Percentiles rank a stretch among this genome's conserved stretches.
Evolutionary conservation across 2,888 invertebrate species (phyloP).

Genomic region (Callimorpha dominula): DNA sequence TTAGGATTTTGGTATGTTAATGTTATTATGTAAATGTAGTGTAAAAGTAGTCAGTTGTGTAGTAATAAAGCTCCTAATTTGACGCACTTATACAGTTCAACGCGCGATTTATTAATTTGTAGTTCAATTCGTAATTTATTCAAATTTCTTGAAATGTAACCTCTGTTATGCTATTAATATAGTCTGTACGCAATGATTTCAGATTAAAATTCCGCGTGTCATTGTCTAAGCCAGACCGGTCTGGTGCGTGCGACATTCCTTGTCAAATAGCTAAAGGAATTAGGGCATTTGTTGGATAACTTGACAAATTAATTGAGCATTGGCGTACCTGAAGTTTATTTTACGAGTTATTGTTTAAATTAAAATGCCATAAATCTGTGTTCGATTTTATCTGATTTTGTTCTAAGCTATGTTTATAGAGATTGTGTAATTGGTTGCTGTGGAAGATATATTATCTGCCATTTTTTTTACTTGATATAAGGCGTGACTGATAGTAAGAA

Average conservation of each 20-base stretch:
- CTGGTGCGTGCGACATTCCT: conserved; percentile 57
- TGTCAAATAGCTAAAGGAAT: conserved; percentile 50
- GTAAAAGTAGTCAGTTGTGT: too few relatives aligned
- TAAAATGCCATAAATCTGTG: conserved; percentile 37
- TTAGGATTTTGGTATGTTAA: too few relatives aligned
- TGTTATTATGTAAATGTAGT: too few relatives aligned
- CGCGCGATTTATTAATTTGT: neutral
- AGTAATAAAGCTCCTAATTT: too few relatives aligned
- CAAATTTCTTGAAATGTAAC: neutral
- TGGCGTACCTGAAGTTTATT: conserved; percentile 27
- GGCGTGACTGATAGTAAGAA: neutral
- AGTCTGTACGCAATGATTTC: conserved; percentile 21
- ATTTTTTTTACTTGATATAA: neutral
- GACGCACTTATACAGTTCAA: neutral
- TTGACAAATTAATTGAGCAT: conserved; percentile 62
- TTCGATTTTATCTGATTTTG: conserved; percentile 35
- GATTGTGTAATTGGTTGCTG: neutral
- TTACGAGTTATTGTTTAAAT: conserved; percentile 33
- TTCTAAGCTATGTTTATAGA: neutral
- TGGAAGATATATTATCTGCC: neutral
- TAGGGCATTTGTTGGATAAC: conserved; percentile 52
- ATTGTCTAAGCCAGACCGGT: conserved; percentile 49
- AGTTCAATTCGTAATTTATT: neutral
- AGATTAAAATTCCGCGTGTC: conserved; percentile 51
- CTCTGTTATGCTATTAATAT: neutral